Conservation (phyloP, 2,113 vertebrate species). For the Shinisaurus crocodilurus region DNA sequence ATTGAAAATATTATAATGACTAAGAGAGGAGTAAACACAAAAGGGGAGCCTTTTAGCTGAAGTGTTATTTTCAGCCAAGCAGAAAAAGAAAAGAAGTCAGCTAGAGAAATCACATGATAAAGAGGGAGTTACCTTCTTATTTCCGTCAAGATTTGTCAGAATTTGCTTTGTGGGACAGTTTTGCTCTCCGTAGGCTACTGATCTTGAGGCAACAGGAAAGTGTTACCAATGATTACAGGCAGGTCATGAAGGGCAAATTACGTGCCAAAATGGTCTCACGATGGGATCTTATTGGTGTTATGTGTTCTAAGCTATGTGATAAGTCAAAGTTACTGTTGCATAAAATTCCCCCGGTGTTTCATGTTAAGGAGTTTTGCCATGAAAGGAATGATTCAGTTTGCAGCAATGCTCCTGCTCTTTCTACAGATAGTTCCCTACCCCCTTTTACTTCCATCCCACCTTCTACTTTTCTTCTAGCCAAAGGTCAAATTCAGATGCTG, state of each 20-base stretch:
- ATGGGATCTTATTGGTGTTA: conserved; percentile 55
- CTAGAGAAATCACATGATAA: not conserved
- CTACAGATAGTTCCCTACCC: not conserved
- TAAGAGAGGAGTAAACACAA: not conserved
- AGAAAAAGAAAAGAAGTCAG: not conserved
- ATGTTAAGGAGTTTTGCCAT: conserved; percentile 18
- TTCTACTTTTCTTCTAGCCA: not conserved
- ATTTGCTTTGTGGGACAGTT: conserved; percentile 33
- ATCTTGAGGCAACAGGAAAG: conserved; percentile 47
- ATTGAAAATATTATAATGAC: not conserved
- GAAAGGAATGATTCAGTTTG: conserved; percentile 9
- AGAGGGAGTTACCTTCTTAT: conserved; percentile 29
- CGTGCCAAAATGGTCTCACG: conserved; percentile 66
- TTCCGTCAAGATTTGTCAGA: conserved; percentile 12
- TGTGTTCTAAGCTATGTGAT: conserved; percentile 59
- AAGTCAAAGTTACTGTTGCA: conserved; percentile 70
- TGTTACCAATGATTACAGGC: conserved; percentile 56
- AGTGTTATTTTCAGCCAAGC: not conserved
- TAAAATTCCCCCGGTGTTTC: conserved; percentile 53
- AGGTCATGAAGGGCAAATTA: conserved; percentile 69
- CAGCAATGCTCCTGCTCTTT: not conserved
- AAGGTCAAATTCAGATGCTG: rapidly evolving
- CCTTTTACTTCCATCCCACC: not conserved
- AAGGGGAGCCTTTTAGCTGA: not conserved
- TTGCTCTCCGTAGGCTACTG: conserved; percentile 39